Evolutionary conservation across 2,113 vertebrate genomes (phyloP).

Genomic region (Grammomys surdaster): DNA sequence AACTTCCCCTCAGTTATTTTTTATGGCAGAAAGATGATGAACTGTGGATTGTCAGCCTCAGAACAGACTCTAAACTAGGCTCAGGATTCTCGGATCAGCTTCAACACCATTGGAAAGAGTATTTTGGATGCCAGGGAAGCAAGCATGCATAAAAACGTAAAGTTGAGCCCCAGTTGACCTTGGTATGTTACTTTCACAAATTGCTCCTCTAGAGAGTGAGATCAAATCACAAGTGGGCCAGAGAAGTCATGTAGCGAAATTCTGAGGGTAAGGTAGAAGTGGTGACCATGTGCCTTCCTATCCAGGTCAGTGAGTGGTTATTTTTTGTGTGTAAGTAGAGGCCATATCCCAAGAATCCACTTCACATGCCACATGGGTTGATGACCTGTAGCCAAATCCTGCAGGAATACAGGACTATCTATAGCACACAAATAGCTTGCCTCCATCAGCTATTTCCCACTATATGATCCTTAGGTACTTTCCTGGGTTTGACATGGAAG

Average conservation of each 20-base stretch:
- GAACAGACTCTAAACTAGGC: not conserved
- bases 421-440: not conserved
- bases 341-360: not conserved
- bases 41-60: not conserved
- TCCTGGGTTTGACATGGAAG: not conserved
- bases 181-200: not conserved
- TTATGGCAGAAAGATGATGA: not conserved
- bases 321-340: not conserved
- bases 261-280: not conserved
- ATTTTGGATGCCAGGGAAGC: not conserved
- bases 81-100: not conserved
- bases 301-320: not conserved
- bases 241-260: not conserved
- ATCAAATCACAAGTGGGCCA: not conserved
- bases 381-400: not conserved
- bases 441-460: not conserved
- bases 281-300: rapidly evolving
- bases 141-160: not conserved
- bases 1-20: not conserved
- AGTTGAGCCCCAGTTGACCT: not conserved
- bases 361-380: not conserved
- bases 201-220: not conserved
- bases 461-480: not conserved
- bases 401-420: not conserved
- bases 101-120: not conserved